Evolutionary conservation across 2,888 invertebrate genomes (phyloP), one percentile per base, ranked within the genome.

Genomic region (Habrosyne pyritoides): DNA sequence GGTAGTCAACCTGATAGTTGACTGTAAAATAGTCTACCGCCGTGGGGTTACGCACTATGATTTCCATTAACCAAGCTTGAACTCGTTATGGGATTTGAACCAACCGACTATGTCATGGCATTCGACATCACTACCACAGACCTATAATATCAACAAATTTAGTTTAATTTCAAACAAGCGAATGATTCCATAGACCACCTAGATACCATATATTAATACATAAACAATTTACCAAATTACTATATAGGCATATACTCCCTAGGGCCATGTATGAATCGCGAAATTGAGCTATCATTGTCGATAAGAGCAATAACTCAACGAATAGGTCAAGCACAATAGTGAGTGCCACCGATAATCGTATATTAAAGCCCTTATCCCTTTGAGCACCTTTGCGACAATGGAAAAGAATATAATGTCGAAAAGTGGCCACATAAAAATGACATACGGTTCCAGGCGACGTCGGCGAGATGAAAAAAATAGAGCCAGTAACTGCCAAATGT

Each of bases 341-440:
- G 87, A 87, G 82, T 87, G 86, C 79, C 88, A 86, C 88, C 91
- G 91, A 92, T 92, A 91, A 91, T 91, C 92, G 89, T 92, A 92
- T 91, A 91, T 92, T 91, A 92, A 86, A 78, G 86, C 86, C 89
- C 90, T 91, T 90, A 91, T 91, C 91, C 91, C 87, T 86, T 73
- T 75, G 84, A 90, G 89, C 89, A 89, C 91, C 91, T 90, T 83
- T 82, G 81, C 86, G 84, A 91, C 91, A 92, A 91, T 90, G 78
- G 90, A 87, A 90, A 82, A 79, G 91, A 89, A 92, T 91, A 91
- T 91, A 91, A 91, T 84, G 89, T 83, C 86, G 87, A 89, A 91
- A 91, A 92, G 92, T 90, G 89, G 86, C 81, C 87, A 88, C 89
- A 92, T 91, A 92, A 92, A 92, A 91, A 91, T 91, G 91, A 91